Evolutionary conservation across 1,140 invertebrate genomes (phyloP).

Genomic region (Lasioglossum albipes): DNA sequence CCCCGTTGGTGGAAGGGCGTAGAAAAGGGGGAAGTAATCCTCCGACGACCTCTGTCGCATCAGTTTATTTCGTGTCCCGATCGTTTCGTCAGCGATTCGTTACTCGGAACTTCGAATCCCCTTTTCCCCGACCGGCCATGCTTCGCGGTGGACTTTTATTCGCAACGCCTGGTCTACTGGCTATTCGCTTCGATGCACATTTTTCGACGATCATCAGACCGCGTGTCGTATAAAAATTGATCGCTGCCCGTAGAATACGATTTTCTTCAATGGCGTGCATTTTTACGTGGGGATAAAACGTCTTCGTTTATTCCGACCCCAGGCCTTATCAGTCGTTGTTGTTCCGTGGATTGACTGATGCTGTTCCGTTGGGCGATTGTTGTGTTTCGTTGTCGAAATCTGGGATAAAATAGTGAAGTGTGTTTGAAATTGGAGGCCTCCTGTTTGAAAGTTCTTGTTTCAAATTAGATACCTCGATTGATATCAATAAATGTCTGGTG

Average conservation of each 20-base stretch:
- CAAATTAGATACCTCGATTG: no score
- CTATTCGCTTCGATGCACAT: not conserved
- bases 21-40: slow-evolving; percentile 37
- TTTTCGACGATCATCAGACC: not conserved
- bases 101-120: slow-evolving; percentile 28
- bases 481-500: no score
- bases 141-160: not conserved
- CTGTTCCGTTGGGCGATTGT: no score
- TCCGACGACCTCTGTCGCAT: slow-evolving; percentile 28
- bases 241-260: not conserved
- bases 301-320: not conserved
- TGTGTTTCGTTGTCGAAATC: no score
- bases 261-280: not conserved
- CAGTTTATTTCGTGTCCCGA: slow-evolving; percentile 40
- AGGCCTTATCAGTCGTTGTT: not conserved
- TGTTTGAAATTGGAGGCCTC: no score
- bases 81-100: slow-evolving; percentile 55
- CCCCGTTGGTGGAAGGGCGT: slow-evolving; percentile 6
- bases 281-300: slow-evolving; percentile 31
- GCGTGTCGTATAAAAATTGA: not conserved
- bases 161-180: not conserved
- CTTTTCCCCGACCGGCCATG: no score
- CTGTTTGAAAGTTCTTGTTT: no score
- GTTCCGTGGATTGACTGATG: not conserved
- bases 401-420: no score